Conservation (phyloP, 2,888 invertebrate species). For the Nemurella pictetii region DNA sequence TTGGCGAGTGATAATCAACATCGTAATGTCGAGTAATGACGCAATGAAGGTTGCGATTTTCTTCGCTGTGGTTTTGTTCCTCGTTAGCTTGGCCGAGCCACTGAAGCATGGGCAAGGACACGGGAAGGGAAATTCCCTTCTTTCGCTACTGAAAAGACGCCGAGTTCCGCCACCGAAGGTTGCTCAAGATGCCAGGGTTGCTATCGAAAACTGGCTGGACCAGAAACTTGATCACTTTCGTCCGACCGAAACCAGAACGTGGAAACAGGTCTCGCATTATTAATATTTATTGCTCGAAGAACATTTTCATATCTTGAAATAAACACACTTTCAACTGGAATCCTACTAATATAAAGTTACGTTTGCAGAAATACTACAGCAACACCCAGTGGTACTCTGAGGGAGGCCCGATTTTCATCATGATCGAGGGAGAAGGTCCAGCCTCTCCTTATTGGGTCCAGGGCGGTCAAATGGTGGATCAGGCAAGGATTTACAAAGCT, state of each 20-base stretch:
- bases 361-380: slow-evolving; percentile 52
- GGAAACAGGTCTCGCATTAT: slow-evolving; percentile 52
- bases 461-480: slow-evolving; percentile 64
- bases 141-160: background rate
- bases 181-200: background rate
- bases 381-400: slow-evolving; percentile 53
- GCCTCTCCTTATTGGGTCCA: slow-evolving; percentile 62
- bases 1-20: background rate
- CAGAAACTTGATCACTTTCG: slow-evolving; percentile 58
- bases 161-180: background rate
- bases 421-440: slow-evolving; percentile 76
- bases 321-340: too few species aligned
- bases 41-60: background rate
- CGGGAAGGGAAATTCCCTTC: background rate
- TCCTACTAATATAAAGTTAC: too few species aligned
- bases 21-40: too few species aligned
- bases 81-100: background rate
- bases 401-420: slow-evolving; percentile 57
- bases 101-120: background rate
- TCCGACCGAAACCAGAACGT: slow-evolving; percentile 51
- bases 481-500: slow-evolving; percentile 62
- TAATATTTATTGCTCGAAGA: background rate
- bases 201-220: slow-evolving; percentile 42
- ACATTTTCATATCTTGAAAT: background rate
- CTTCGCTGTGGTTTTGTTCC: background rate